A percentile compares a stretch with the other conserved stretches of the same genome.
Conservation (phyloP, 2,888 invertebrate genomes). For the Schizotus pectinicornis region DNA sequence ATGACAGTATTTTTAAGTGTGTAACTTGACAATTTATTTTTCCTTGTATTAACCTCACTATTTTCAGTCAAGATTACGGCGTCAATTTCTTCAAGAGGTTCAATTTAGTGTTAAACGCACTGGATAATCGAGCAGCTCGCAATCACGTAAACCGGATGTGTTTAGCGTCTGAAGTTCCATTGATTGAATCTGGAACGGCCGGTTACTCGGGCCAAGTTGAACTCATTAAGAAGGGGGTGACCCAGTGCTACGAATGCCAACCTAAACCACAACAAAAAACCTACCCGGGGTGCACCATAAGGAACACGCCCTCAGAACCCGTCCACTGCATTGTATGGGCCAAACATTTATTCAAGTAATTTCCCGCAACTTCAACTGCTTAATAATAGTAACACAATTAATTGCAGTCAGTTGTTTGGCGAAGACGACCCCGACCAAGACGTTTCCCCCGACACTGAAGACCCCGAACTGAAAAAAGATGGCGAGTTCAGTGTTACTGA, state of each 20-base stretch:
- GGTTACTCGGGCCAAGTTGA: conserved; percentile 98
- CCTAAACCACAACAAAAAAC: conserved; percentile 91
- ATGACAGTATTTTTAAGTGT: conserved; percentile 92
- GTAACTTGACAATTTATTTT: conserved; percentile 42
- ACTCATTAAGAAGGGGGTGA: conserved; percentile 81
- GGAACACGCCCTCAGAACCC: conserved; percentile 98
- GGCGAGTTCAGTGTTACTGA: conserved; percentile 64
- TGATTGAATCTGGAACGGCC: conserved; percentile 97
- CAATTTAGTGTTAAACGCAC: conserved; percentile 90
- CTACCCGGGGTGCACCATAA: conserved; percentile 97
- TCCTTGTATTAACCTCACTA: neutral
- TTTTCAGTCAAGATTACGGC: conserved; percentile 82
- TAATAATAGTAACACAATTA: too few species aligned
- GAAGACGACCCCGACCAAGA: conserved; percentile 97
- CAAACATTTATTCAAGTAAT: conserved; percentile 96
- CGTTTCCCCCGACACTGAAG: conserved; percentile 96
- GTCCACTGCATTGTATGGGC: conserved; percentile 99
- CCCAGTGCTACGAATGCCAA: conserved; percentile 97
- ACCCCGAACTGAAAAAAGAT: conserved; percentile 81
- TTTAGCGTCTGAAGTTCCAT: conserved; percentile 89
- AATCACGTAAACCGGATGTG: conserved; percentile 99
- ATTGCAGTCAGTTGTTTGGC: conserved; percentile 88
- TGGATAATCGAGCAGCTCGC: conserved; percentile 95
- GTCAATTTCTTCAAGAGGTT: conserved; percentile 92
- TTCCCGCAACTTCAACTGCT: conserved; percentile 28